These are phyloP conservation scores for Drosophila lacertosa DNA, from an alignment of 1,140 invertebrate genomes.

Conservation along the genomic window DNA sequence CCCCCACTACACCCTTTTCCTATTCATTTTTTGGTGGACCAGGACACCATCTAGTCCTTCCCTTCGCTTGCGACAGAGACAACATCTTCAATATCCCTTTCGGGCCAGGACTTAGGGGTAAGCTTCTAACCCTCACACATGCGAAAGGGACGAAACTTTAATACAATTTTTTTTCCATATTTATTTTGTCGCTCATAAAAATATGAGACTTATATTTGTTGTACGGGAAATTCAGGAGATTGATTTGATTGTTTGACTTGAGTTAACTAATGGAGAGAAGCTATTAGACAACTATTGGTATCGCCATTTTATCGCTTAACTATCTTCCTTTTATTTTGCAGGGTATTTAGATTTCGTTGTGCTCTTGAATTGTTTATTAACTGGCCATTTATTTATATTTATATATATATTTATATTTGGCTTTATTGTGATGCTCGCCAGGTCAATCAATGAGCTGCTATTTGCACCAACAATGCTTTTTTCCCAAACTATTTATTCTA, in stretches of 20 bases:
- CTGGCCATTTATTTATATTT: constrained; percentile 11
- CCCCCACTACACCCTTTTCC: not conserved
- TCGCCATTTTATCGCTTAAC: no score
- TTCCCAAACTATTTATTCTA: constrained; percentile 14
- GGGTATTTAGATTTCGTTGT: not conserved
- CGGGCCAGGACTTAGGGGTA: not conserved
- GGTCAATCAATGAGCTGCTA: constrained; percentile 32
- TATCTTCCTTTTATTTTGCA: no score
- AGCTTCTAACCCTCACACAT: not conserved
- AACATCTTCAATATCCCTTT: constrained; percentile 52
- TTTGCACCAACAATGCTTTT: constrained; percentile 20
- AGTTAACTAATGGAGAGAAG: not conserved
- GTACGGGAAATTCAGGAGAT: no score
- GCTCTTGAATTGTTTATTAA: no score
- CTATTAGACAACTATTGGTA: no score
- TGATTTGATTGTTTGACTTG: constrained; percentile 21
- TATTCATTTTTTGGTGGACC: constrained; percentile 38
- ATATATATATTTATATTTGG: constrained; percentile 4
- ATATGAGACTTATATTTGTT: constrained; percentile 16
- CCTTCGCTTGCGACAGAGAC: constrained; percentile 17
- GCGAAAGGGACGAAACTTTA: constrained; percentile 1
- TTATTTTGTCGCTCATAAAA: constrained; percentile 34
- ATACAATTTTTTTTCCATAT: constrained; percentile 28
- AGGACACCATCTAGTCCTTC: not conserved
- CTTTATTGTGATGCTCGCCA: constrained; percentile 27